Conservation (phyloP, 2,113 vertebrate species). For the Camelus bactrianus region DNA sequence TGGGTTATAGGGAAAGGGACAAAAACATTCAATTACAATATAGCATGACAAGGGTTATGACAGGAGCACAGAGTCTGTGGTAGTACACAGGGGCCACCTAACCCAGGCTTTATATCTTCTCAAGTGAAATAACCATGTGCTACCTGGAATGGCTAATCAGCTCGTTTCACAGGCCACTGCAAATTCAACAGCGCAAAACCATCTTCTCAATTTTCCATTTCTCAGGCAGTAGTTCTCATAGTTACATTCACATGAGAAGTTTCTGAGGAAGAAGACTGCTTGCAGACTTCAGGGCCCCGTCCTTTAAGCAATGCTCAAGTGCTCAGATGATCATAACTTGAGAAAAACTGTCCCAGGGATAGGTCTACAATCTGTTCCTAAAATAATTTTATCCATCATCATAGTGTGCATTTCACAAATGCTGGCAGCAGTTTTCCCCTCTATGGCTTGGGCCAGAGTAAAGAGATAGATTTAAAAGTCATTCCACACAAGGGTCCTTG, state of each 20-base stretch:
- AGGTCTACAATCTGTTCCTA: not conserved
- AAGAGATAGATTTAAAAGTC: not conserved
- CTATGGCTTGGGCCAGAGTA: not conserved
- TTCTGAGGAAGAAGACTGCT: not conserved
- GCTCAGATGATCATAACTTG: not conserved
- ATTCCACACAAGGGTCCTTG: not conserved
- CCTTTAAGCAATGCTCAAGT: not conserved
- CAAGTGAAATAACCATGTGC: not conserved
- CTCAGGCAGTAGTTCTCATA: not conserved
- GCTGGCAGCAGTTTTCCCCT: not conserved
- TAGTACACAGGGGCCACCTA: not conserved
- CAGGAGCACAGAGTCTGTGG: not conserved
- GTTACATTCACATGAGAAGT: not conserved
- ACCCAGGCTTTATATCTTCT: not conserved
- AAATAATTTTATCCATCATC: not conserved
- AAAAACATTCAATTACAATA: not conserved
- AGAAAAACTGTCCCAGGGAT: conserved; percentile 1
- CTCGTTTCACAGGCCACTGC: not conserved
- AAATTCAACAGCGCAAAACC: conserved; percentile 13
- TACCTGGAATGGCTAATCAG: not conserved
- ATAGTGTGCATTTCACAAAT: not conserved
- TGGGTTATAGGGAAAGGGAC: conserved; percentile 5
- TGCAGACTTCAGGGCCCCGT: not conserved
- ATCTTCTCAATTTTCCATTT: conserved; percentile 11
- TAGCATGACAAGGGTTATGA: not conserved